Percentiles rank a stretch among this genome's conserved stretches.
Evolutionary conservation across 2,113 vertebrate genomes (phyloP).

Genomic region (Mus pahari): DNA sequence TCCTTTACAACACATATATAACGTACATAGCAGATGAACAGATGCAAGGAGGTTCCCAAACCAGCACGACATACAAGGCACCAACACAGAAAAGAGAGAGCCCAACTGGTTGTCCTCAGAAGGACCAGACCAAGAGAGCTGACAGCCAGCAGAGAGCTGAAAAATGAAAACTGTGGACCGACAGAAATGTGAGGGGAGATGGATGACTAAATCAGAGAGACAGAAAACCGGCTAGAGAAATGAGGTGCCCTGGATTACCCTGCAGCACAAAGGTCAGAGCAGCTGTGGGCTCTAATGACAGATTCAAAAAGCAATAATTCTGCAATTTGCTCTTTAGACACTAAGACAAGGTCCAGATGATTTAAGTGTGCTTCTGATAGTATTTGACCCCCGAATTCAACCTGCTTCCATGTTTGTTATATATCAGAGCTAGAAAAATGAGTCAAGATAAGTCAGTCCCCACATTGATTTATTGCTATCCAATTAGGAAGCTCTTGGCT

Average conservation of each 20-base stretch:
- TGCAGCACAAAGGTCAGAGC: constrained; percentile 26
- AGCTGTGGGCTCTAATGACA: background rate
- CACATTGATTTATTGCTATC: constrained; percentile 75
- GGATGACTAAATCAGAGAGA: background rate
- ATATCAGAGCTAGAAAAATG: constrained; percentile 67
- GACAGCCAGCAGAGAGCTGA: constrained; percentile 40
- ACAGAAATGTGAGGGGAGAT: constrained; percentile 40
- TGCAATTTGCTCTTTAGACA: constrained; percentile 54
- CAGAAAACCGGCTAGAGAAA: constrained; percentile 40
- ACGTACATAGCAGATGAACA: background rate
- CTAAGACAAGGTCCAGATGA: constrained; percentile 37
- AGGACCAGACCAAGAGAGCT: constrained; percentile 48
- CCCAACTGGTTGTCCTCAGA: constrained; percentile 3
- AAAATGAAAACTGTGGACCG: constrained; percentile 27
- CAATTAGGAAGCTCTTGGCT: constrained; percentile 75
- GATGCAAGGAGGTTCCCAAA: constrained; percentile 35
- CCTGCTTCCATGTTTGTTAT: constrained; percentile 48
- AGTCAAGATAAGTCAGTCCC: constrained; percentile 70
- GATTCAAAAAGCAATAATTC: constrained; percentile 35
- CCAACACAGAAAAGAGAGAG: constrained; percentile 43
- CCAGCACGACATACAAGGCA: background rate
- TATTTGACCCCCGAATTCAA: constrained; percentile 68
- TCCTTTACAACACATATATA: constrained; percentile 32
- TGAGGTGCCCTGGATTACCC: background rate
- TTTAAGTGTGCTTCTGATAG: constrained; percentile 59